phyloP scores from a whole-genome alignment of 1,140 invertebrate species.

The Lasioglossum albipes region DNA sequence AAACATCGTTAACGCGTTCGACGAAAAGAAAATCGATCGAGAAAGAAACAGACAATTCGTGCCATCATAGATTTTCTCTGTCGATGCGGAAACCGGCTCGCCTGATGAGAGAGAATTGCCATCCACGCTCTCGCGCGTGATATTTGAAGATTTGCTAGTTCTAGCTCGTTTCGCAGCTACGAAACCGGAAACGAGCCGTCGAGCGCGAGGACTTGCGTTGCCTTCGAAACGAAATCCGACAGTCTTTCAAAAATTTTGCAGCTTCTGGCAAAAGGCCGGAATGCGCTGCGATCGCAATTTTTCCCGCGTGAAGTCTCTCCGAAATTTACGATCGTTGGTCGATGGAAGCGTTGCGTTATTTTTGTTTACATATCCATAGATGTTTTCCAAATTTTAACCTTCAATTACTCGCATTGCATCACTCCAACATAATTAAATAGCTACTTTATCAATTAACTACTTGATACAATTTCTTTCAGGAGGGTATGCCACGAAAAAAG shows the following conservation, averaged over 20 bases:
- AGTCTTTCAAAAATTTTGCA: constrained; percentile 62
- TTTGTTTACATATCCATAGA: not conserved
- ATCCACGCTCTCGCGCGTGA: not conserved
- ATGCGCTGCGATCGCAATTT: constrained; percentile 34
- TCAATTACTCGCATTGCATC: too few species aligned
- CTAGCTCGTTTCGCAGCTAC: constrained; percentile 10
- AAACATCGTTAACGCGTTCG: too few species aligned
- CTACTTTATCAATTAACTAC: too few species aligned
- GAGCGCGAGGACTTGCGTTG: constrained; percentile 11
- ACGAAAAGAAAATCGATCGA: too few species aligned
- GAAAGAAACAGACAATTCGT: too few species aligned
- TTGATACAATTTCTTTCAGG: too few species aligned
- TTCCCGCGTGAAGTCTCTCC: constrained; percentile 14
- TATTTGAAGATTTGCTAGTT: constrained; percentile 15
- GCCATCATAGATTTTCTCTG: not conserved
- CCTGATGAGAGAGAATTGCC: constrained; percentile 14
- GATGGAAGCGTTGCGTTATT: not conserved
- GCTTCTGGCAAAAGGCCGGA: constrained; percentile 18
- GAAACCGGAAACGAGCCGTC: constrained; percentile 18
- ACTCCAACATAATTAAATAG: too few species aligned
- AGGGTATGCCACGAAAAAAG: too few species aligned
- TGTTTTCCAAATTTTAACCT: too few species aligned
- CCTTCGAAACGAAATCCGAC: constrained; percentile 46
- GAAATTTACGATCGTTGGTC: not conserved
- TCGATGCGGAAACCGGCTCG: not conserved